phyloP scores from a whole-genome alignment of 2,888 invertebrate genomes.

The Chesias legatella region DNA sequence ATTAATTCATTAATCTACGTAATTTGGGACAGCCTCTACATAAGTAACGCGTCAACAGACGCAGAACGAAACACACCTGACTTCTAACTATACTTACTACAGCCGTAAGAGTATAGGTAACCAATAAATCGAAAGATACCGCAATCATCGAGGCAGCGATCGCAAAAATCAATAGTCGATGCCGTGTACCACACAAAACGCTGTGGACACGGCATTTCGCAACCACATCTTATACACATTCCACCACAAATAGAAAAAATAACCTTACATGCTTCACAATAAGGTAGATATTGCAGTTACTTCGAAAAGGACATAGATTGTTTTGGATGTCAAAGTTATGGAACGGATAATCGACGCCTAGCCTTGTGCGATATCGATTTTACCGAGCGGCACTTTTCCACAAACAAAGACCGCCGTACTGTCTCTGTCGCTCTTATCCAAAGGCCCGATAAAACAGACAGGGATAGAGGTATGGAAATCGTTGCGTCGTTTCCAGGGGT shows the following conservation, averaged over 20 bases:
- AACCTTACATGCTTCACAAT: not conserved
- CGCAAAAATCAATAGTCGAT: conserved; percentile 74
- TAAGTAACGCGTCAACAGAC: no score
- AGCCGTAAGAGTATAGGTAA: conserved; percentile 10
- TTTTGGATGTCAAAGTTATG: conserved; percentile 32
- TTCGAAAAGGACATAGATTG: conserved; percentile 20
- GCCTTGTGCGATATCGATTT: conserved; percentile 82
- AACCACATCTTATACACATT: conserved; percentile 23
- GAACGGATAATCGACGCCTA: conserved; percentile 78
- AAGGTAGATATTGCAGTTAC: conserved; percentile 21
- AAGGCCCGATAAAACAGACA: conserved; percentile 30
- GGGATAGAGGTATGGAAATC: conserved; percentile 31
- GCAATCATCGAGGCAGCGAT: conserved; percentile 45
- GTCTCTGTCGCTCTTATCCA: conserved; percentile 38
- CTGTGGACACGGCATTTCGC: conserved; percentile 23
- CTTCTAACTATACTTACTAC: no score
- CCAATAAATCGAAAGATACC: conserved; percentile 66
- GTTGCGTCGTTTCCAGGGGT: conserved; percentile 36
- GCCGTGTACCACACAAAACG: conserved; percentile 44
- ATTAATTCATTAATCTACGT: no score
- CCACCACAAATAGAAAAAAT: conserved; percentile 15
- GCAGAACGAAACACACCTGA: no score
- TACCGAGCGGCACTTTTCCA: conserved; percentile 59
- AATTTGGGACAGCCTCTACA: no score
- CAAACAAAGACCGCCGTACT: conserved; percentile 35